phyloP scores from a whole-genome alignment of 2,797 vertebrate species.

The Lateolabrax maculatus region DNA sequence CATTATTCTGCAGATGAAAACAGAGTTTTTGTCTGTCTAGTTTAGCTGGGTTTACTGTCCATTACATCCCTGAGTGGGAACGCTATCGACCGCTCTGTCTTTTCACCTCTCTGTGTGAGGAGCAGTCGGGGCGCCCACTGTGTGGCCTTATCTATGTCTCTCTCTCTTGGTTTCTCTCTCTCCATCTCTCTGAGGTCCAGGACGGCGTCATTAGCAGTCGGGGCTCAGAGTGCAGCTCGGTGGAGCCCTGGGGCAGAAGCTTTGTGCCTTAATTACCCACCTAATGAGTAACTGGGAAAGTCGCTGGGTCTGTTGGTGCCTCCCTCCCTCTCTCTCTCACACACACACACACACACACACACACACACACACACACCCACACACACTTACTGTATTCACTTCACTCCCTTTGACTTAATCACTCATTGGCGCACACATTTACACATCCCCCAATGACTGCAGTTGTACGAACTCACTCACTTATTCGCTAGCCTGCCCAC shows the following conservation, averaged over 20 bases:
- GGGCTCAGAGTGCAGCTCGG: constrained; percentile 74
- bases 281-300: constrained; percentile 85
- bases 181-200: constrained; percentile 52
- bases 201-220: constrained; percentile 77
- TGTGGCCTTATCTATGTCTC: constrained; percentile 50
- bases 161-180: background rate
- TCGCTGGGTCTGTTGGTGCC: constrained; percentile 66
- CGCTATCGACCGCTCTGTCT: constrained; percentile 55
- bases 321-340: background rate
- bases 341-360: constrained; percentile 25
- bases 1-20: constrained; percentile 10
- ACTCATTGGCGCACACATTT: constrained; percentile 15
- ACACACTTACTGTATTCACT: constrained; percentile 42
- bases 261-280: constrained; percentile 85
- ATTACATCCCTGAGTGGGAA: constrained; percentile 39
- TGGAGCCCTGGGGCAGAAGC: constrained; percentile 75
- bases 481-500: background rate
- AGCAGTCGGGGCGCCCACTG: constrained; percentile 34
- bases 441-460: constrained; percentile 57
- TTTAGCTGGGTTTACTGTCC: constrained; percentile 19
- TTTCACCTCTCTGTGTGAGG: constrained; percentile 47
- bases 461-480: constrained; percentile 25
- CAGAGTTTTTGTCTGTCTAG: too few relatives aligned
- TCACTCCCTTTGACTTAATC: constrained; percentile 62
- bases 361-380: constrained; percentile 39